phyloP scores from a whole-genome alignment of 2,113 vertebrate genomes.

The Siphamia tubifer region DNA sequence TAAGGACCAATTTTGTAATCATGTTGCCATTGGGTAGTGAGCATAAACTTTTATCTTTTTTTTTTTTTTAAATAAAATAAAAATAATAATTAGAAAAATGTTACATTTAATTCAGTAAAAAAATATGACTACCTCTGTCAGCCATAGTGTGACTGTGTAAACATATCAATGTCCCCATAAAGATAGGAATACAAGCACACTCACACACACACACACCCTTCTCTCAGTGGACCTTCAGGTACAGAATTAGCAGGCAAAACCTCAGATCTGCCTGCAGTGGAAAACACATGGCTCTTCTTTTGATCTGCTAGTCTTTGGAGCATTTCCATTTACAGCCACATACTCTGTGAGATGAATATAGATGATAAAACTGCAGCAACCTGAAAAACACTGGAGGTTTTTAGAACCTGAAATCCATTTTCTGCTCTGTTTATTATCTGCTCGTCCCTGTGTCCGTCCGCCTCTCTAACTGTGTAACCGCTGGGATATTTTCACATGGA shows the following conservation, averaged over 20 bases:
- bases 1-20: too few species aligned
- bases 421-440: background rate
- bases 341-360: constrained; percentile 43
- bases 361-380: constrained; percentile 44
- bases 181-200: background rate
- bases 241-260: constrained; percentile 53
- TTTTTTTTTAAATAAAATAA: too few species aligned
- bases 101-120: too few species aligned
- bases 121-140: too few species aligned
- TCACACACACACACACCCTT: background rate
- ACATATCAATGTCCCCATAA: too few species aligned
- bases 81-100: too few species aligned
- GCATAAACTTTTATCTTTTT: too few species aligned
- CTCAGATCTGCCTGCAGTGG: constrained; percentile 51
- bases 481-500: background rate
- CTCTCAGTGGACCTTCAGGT: constrained; percentile 60
- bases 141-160: too few species aligned
- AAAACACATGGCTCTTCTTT: constrained; percentile 59
- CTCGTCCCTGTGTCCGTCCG: background rate
- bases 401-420: background rate
- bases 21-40: too few species aligned
- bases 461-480: too few species aligned
- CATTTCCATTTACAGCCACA: constrained; percentile 48
- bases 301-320: constrained; percentile 55
- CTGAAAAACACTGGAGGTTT: constrained; percentile 19